Evolutionary conservation across 2,113 vertebrate species (phyloP).

Genomic region (Tenrec ecaudatus): DNA sequence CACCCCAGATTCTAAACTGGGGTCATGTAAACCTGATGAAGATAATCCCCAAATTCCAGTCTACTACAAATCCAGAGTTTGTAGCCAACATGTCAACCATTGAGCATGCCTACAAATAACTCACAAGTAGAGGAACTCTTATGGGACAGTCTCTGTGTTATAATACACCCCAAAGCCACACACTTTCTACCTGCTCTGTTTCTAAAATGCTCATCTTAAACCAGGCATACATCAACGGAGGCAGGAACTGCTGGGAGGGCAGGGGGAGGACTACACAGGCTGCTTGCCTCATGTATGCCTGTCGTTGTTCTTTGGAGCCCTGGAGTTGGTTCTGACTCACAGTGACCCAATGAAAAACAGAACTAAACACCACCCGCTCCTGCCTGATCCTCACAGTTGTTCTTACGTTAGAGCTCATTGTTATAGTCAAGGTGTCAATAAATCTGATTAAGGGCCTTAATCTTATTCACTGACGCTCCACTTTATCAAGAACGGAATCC

Average conservation of each 20-base stretch:
- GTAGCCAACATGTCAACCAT: neutral
- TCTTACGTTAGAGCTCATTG: too few species aligned
- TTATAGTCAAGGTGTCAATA: too few species aligned
- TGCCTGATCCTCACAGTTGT: too few species aligned
- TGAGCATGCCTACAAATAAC: rapidly evolving
- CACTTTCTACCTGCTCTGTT: rapidly evolving
- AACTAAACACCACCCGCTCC: too few species aligned
- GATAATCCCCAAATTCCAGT: too few species aligned
- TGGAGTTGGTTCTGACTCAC: too few species aligned
- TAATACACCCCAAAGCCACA: neutral
- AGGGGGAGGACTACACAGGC: neutral
- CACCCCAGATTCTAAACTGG: neutral
- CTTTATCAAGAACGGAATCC: too few species aligned
- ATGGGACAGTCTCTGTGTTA: too few species aligned
- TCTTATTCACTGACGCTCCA: too few species aligned
- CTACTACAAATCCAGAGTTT: neutral
- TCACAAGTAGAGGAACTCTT: neutral
- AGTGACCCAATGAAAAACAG: too few species aligned
- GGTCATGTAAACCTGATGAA: neutral
- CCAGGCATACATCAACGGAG: neutral
- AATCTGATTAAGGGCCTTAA: too few species aligned
- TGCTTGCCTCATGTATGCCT: neutral
- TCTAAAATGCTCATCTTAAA: neutral
- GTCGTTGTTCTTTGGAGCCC: neutral
- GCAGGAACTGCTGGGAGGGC: rapidly evolving